Conservation (phyloP, 2,888 invertebrate species). For the Drosophila dives region DNA sequence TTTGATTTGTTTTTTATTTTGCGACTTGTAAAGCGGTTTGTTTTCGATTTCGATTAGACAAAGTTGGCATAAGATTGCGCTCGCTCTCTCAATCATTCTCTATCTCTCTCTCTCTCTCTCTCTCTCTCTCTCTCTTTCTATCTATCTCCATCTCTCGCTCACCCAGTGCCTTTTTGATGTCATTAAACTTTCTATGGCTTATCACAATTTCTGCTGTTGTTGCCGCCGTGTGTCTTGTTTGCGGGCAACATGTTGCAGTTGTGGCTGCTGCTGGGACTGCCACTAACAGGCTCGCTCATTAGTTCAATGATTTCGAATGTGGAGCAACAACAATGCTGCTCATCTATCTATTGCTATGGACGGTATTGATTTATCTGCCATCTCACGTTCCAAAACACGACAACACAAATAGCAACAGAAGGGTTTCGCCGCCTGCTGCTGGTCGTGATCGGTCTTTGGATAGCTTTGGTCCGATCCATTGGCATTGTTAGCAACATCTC, state of each 20-base stretch:
- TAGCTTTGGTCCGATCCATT: constrained; percentile 51
- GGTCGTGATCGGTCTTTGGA: constrained; percentile 74
- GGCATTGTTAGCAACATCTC: constrained; percentile 54
- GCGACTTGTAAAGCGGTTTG: constrained; percentile 51
- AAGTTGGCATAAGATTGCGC: constrained; percentile 39
- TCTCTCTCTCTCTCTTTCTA: background rate
- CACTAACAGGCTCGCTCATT: constrained; percentile 62
- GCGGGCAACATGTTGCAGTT: constrained; percentile 55
- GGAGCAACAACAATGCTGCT: constrained; percentile 63
- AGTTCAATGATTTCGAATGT: constrained; percentile 69
- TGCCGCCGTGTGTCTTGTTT: constrained; percentile 25
- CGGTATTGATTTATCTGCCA: constrained; percentile 76
- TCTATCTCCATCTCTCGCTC: background rate
- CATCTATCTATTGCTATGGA: constrained; percentile 50
- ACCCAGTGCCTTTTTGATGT: constrained; percentile 38
- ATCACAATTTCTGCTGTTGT: constrained; percentile 54
- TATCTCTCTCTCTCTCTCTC: background rate
- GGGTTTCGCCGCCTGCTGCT: constrained; percentile 43
- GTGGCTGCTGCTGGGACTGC: constrained; percentile 25
- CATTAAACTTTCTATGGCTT: constrained; percentile 72
- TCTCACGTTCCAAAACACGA: constrained; percentile 68
- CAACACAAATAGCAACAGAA: constrained; percentile 38
- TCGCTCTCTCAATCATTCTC: background rate
- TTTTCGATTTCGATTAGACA: constrained; percentile 73
- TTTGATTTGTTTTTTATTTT: constrained; percentile 20